Percentiles rank a stretch among this genome's conserved stretches.
phyloP scores from a whole-genome alignment of 1,140 invertebrate species.

The Lordiphosa mommai region DNA sequence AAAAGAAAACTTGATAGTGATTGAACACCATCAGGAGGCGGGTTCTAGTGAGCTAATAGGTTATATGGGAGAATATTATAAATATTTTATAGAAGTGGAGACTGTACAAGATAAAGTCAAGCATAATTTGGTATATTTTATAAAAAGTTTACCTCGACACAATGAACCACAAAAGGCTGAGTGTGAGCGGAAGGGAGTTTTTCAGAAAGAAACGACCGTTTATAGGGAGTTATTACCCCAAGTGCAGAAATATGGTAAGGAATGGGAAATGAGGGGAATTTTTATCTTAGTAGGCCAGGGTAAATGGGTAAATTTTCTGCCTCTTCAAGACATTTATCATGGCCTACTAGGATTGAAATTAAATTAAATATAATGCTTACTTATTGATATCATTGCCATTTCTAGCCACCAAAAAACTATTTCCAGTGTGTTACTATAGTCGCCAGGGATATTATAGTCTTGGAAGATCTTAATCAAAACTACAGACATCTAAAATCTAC shows the following conservation, averaged over 20 bases:
- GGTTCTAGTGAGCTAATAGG: constrained; percentile 57
- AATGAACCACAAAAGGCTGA: constrained; percentile 56
- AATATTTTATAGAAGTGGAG: constrained; percentile 30
- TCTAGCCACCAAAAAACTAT: constrained; percentile 45
- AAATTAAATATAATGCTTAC: too few relatives aligned
- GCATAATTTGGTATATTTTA: constrained; percentile 47
- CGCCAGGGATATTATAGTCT: constrained; percentile 67
- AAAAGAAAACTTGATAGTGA: constrained; percentile 16
- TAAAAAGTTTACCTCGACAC: constrained; percentile 53
- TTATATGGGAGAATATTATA: constrained; percentile 74
- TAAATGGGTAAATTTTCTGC: too few relatives aligned
- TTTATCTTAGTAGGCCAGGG: too few relatives aligned
- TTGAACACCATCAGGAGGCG: constrained; percentile 15
- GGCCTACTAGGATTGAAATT: too few relatives aligned
- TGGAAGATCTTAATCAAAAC: constrained; percentile 71
- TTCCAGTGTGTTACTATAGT: constrained; percentile 46
- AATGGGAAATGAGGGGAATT: too few relatives aligned
- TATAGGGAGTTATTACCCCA: constrained; percentile 53
- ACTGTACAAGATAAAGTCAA: neutral
- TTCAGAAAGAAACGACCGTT: constrained; percentile 46
- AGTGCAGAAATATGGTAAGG: constrained; percentile 62
- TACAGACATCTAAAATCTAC: constrained; percentile 57
- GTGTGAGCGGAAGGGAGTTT: constrained; percentile 66
- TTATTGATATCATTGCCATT: neutral
- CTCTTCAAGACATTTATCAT: too few relatives aligned